Conservation (phyloP, 2,113 vertebrate genomes). For the Willisornis vidua region DNA sequence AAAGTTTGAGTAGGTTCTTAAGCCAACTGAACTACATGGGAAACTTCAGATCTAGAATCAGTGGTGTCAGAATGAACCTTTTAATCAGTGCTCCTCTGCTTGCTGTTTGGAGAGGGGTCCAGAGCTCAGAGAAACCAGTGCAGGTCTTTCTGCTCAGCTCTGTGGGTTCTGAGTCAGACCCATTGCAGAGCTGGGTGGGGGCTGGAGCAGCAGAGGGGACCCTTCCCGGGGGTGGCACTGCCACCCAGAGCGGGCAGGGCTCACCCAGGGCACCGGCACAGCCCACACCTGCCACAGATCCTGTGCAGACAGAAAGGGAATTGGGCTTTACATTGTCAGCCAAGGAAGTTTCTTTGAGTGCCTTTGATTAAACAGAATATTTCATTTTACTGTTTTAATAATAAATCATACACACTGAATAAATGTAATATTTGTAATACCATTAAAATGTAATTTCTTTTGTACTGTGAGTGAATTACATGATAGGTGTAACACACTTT, state of each 20-base stretch:
- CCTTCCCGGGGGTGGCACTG: background rate
- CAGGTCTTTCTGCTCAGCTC: background rate
- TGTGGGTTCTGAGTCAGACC: fast-evolving
- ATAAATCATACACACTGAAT: constrained; percentile 55
- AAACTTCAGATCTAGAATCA: background rate
- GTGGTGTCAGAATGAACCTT: background rate
- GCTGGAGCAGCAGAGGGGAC: background rate
- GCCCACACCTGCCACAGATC: background rate
- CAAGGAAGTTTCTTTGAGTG: constrained; percentile 14
- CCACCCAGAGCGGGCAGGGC: fast-evolving
- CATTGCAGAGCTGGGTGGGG: background rate
- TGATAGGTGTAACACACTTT: constrained; percentile 27
- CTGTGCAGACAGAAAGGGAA: background rate
- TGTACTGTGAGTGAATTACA: constrained; percentile 37
- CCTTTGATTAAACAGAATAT: constrained; percentile 62
- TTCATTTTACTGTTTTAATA: constrained; percentile 66
- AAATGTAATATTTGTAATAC: constrained; percentile 67
- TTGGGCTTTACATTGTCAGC: background rate
- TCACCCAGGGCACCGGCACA: background rate
- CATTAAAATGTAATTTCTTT: constrained; percentile 69
- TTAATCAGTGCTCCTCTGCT: background rate
- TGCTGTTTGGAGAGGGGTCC: background rate
- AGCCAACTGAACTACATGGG: background rate
- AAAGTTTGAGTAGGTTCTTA: background rate
- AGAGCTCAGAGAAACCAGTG: background rate